Base-by-base conservation (phyloP, 1,140 invertebrate species). In the Tetragnatha versicolor region DNA sequence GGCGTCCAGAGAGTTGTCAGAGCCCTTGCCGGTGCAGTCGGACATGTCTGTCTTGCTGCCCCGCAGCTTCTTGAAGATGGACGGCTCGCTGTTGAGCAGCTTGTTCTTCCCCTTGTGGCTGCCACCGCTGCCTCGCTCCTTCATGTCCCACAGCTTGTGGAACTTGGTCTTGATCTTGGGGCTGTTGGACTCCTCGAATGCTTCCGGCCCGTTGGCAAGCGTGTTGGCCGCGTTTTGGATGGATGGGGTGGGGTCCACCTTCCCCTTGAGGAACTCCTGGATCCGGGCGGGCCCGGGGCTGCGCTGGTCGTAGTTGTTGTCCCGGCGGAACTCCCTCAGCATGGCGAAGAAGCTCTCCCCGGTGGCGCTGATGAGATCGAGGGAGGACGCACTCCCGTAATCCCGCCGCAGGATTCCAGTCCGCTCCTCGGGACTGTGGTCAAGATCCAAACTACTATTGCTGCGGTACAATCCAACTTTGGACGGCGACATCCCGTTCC, bases 301-400 rank as follows among this genome's bases (percentile, higher is more conserved):
- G 29, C 91, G 85, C 83, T 92, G 90, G 81, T 92, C 90, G n/a
- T 86, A 85, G 27, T 81, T 79, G 14, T 73, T 63, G n/a, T n/a
- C n/a, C 17, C 61, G 73, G n/a, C 89, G 84, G 82, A 91, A 90
- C 83, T 86, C 85, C 63, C 93, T 91, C 9, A 95, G 88, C 91
- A 95, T 93, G 7, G 91, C 91, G 85, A 93, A 92, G 83, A 93
- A 91, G 80, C 90, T 90, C 65, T 92, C 91, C 37, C 88, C 87
- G 20, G 85, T 84, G 1, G 83, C 83, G 35, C 83, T 84, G 42
- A 91, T 89, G 72, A 91, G 87, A 84, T 93, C 91, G 70, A 93
- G 89, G 69, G 90, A 91, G 7, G 91, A 91, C 84, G 88, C 87
- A 84, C 89, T 89, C 39, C 90, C 90, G 83, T 90, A 91, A 80